phyloP scores from a whole-genome alignment of 1,140 invertebrate genomes.

The Stegodyphus mimosarum region DNA sequence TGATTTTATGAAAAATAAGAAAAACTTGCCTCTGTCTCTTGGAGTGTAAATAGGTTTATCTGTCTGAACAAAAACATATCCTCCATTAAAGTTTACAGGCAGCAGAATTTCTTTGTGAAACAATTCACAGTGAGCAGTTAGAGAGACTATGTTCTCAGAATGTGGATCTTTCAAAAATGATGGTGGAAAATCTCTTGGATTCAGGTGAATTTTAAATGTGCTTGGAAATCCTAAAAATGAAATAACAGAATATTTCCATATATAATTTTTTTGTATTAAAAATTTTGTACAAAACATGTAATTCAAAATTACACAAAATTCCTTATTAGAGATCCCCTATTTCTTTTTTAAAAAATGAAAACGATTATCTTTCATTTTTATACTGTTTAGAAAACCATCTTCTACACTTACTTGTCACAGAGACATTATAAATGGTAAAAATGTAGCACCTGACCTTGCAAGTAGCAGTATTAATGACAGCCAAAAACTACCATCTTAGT shows the following conservation, averaged over 20 bases:
- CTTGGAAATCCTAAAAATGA: conserved; percentile 13
- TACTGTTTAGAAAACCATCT: too few species aligned
- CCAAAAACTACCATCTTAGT: too few species aligned
- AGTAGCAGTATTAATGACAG: too few species aligned
- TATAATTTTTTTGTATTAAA: too few species aligned
- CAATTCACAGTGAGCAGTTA: conserved; percentile 3
- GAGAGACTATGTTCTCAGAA: conserved; percentile 9
- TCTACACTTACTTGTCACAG: too few species aligned
- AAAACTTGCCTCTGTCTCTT: conserved; percentile 34
- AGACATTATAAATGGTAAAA: too few species aligned
- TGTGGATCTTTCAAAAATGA: neutral
- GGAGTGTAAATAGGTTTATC: conserved; percentile 59
- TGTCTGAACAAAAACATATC: conserved; percentile 52
- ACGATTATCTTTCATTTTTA: too few species aligned
- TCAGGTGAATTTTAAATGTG: conserved; percentile 23
- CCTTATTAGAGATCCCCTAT: too few species aligned
- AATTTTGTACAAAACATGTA: too few species aligned
- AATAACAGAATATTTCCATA: neutral
- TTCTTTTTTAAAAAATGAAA: too few species aligned
- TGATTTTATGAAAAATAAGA: neutral
- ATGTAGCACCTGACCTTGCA: too few species aligned
- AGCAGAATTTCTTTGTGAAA: conserved; percentile 51
- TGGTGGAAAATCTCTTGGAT: conserved; percentile 27
- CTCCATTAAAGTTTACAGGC: conserved; percentile 31
- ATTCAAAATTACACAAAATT: too few species aligned